Conservation (phyloP, 2,888 invertebrate species). For the Pristionchus arcanus region DNA sequence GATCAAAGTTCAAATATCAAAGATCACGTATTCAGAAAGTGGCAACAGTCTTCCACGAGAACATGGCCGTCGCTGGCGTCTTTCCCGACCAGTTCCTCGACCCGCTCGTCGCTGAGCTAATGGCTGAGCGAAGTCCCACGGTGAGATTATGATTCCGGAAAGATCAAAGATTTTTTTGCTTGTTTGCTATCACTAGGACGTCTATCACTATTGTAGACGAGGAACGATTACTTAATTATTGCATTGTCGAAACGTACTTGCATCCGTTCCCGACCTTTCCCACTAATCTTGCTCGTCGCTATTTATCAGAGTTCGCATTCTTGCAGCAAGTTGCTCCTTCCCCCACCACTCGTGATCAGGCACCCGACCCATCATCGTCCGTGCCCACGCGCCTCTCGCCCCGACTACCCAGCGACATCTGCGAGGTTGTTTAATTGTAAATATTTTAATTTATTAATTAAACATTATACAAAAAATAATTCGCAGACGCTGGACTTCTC, state of each 20-base stretch:
- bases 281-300: too few relatives aligned
- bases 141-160: background rate
- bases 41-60: slow-evolving; percentile 74
- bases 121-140: slow-evolving; percentile 59
- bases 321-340: background rate
- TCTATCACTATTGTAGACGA: background rate
- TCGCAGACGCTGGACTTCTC: slow-evolving; percentile 25
- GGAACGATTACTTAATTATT: background rate
- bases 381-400: background rate
- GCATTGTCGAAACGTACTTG: background rate
- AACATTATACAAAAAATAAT: background rate
- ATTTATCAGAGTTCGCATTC: too few relatives aligned
- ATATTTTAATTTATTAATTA: background rate
- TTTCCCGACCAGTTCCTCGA: slow-evolving; percentile 74
- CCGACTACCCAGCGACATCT: slow-evolving; percentile 20
- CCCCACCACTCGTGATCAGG: background rate
- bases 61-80: slow-evolving; percentile 76
- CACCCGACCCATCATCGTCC: background rate
- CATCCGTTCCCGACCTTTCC: too few relatives aligned
- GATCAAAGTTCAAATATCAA: background rate
- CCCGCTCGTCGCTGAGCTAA: slow-evolving; percentile 73
- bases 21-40: slow-evolving; percentile 66
- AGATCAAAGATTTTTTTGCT: background rate
- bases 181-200: background rate
- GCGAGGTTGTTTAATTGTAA: background rate